A percentile compares a stretch with the other conserved stretches of the same genome.
These are phyloP conservation scores for Apeira syringaria DNA, from an alignment of 2,888 invertebrate genomes.

Conservation along the genomic window DNA sequence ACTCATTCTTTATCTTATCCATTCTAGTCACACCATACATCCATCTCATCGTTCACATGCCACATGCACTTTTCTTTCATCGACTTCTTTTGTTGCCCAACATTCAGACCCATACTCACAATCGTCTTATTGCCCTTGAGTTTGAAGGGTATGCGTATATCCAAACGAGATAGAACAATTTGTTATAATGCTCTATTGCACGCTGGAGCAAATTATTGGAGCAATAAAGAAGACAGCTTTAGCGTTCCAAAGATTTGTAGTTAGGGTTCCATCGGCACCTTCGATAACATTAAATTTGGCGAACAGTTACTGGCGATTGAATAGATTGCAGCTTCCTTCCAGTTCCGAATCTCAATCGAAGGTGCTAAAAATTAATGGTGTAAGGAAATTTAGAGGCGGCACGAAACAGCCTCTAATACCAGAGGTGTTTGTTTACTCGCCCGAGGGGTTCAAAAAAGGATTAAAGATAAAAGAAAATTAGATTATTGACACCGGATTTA, in stretches of 20 bases:
- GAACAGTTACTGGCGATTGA: conserved; percentile 47
- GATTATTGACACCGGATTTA: conserved; percentile 22
- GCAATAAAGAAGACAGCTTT: conserved; percentile 56
- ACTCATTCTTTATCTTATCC: too few relatives aligned
- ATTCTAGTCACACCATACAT: too few relatives aligned
- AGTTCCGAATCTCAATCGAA: conserved; percentile 32
- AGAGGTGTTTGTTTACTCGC: conserved; percentile 29
- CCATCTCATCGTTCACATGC: too few relatives aligned
- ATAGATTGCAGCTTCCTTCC: conserved; percentile 35
- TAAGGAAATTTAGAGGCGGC: conserved; percentile 20
- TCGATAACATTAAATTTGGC: conserved; percentile 53
- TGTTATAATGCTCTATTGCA: conserved; percentile 5
- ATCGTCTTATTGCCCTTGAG: too few relatives aligned
- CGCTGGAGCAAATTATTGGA: conserved; percentile 25
- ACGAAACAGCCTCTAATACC: conserved; percentile 25
- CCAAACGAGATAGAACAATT: too few relatives aligned
- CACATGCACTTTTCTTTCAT: too few relatives aligned
- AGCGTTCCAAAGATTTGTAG: conserved; percentile 48
- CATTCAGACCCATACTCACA: too few relatives aligned
- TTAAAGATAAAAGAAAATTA: conserved; percentile 27
- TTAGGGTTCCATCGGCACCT: conserved; percentile 49
- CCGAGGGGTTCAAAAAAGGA: conserved; percentile 24
- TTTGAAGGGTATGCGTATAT: too few relatives aligned
- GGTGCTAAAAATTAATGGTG: conserved; percentile 49
- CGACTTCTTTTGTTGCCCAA: too few relatives aligned